Conservation (phyloP, 2,797 vertebrate species). For the Bucorvus abyssinicus region DNA sequence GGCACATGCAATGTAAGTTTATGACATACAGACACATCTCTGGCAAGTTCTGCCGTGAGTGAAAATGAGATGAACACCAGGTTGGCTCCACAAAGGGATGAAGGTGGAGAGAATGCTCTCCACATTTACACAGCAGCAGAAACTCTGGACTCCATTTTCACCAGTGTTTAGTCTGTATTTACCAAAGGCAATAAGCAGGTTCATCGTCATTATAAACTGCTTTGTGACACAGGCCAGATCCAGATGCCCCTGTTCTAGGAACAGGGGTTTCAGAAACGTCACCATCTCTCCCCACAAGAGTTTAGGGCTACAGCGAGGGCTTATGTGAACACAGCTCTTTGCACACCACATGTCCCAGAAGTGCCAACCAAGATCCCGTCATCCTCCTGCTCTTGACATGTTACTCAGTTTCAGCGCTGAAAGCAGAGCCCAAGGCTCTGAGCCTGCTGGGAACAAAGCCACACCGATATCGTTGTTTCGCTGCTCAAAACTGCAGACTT, state of each 20-base stretch:
- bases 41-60: neutral
- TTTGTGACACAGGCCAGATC: neutral
- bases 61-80: neutral
- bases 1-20: neutral
- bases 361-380: neutral
- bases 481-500: neutral
- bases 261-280: neutral
- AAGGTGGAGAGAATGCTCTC: neutral
- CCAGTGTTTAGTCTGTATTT: neutral
- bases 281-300: neutral
- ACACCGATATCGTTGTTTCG: neutral
- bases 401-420: slow-evolving; percentile 51
- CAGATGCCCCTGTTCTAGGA: neutral
- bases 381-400: slow-evolving; percentile 37
- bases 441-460: slow-evolving; percentile 14
- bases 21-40: neutral
- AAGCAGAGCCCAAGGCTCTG: neutral
- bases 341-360: neutral
- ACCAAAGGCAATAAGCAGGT: neutral
- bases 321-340: neutral
- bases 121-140: neutral
- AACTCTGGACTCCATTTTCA: neutral
- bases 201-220: neutral
- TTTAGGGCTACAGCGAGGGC: neutral
- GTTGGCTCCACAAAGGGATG: neutral